A percentile compares a stretch with the other conserved stretches of the same genome.
phyloP scores from a whole-genome alignment of 2,113 vertebrate genomes.

The Gambusia affinis region DNA sequence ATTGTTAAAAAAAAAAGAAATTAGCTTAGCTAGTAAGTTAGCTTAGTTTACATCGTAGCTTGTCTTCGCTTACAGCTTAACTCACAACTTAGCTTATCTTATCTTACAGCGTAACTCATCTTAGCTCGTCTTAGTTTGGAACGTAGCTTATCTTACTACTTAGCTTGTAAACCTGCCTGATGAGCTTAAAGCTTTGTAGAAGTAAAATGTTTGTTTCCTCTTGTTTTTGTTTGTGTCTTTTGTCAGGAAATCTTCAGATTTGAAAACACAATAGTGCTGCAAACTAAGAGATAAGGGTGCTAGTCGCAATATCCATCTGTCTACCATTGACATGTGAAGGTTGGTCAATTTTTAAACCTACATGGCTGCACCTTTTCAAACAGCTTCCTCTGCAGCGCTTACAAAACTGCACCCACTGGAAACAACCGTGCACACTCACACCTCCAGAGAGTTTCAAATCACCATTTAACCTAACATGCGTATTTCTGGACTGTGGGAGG shows the following conservation, averaged over 20 bases:
- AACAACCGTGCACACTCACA: constrained; percentile 3
- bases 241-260: background rate
- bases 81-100: too few relatives aligned
- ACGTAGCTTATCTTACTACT: too few relatives aligned
- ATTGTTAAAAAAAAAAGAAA: too few relatives aligned
- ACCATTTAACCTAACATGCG: constrained; percentile 6
- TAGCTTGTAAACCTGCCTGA: too few relatives aligned
- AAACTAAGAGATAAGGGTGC: background rate
- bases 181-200: too few relatives aligned
- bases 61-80: too few relatives aligned
- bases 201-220: background rate
- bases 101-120: too few relatives aligned
- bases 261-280: background rate
- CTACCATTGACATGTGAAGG: background rate
- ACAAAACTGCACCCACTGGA: background rate
- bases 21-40: too few relatives aligned
- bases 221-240: background rate
- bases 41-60: too few relatives aligned
- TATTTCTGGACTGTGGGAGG: constrained; percentile 10
- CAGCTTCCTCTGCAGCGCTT: background rate
- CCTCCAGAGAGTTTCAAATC: background rate
- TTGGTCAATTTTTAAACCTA: background rate
- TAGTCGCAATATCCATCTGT: background rate
- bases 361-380: background rate
- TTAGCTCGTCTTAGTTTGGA: too few relatives aligned